Base-by-base conservation (phyloP, 2,888 invertebrate species). In the Torymus texanus region DNA sequence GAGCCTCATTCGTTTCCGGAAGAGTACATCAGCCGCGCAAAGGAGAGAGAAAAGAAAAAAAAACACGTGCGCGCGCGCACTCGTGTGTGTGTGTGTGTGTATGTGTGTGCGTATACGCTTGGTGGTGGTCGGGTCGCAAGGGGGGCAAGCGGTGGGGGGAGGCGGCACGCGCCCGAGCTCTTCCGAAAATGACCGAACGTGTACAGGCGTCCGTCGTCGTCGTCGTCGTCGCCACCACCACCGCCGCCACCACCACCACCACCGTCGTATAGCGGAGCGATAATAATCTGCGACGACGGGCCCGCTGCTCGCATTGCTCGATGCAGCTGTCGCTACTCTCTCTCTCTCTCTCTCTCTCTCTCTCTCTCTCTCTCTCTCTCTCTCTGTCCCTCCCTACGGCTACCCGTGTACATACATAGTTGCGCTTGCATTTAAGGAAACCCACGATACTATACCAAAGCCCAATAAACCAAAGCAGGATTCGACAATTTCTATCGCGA, bases 151-250 rank as follows among this genome's bases (percentile, higher is more conserved):
- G 50, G 21, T n/a, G 72, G 75, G 68, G 29, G n/a, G 65, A 63
- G 68, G 53, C 68, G 81, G 79, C 81, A 79, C 81, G 81, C 79
- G 81, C 77, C 81, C 81, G 81, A 79, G n/a, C 61, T 10, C 2
- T 0, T 1, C 70, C 80, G 80, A 80, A 16, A 41, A n/a, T 13
- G 4, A 1, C 41, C 81, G 80, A 75, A 12, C 41, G 16, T 13
- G 41, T 13, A 41, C 41, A 41, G 41, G 41, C 41, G 41, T 3
- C 29, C 29, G 29, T 29, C 24, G 24, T 24, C n/a, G 21, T 3
- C 41, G 41, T 41, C 41, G 41, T 41, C 41, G 41, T 41, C 41
- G 41, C 41, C 41, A 41, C 41, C 29, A 29, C 29, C 41, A 8
- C 41, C 41, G 41, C 41, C 41, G 8, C 41, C 41, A 41, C 41